Evolutionary conservation across 1,140 invertebrate genomes (phyloP).

Genomic region (Stenopsyche tienmushanensis): DNA sequence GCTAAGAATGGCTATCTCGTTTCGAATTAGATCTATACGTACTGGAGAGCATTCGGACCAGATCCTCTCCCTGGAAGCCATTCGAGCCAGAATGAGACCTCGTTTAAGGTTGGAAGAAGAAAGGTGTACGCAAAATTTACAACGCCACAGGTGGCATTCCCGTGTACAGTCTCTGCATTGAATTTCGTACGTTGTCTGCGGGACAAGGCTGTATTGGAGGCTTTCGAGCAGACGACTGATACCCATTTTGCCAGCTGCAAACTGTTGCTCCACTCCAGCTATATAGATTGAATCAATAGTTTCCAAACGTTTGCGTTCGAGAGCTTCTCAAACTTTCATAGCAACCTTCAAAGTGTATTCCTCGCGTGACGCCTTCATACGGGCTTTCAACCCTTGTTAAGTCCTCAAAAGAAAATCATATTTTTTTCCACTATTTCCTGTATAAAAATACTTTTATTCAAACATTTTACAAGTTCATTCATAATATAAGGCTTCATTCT

Average conservation of each 20-base stretch:
- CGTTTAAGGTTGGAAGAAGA: not conserved
- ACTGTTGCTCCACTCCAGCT: conserved; percentile 33
- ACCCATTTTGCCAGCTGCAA: conserved; percentile 28
- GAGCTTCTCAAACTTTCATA: conserved; percentile 7
- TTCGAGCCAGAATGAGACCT: not conserved
- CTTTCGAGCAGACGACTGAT: conserved; percentile 14
- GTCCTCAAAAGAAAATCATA: too few relatives aligned
- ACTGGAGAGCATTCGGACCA: too few relatives aligned
- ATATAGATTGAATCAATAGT: conserved; percentile 37
- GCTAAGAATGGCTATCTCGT: too few relatives aligned
- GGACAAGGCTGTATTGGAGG: not conserved
- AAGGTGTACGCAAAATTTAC: conserved; percentile 36
- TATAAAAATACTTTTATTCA: too few relatives aligned
- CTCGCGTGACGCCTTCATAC: too few relatives aligned
- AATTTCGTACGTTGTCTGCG: not conserved
- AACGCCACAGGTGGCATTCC: conserved; percentile 39
- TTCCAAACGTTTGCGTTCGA: conserved; percentile 22
- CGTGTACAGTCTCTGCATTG: conserved; percentile 20
- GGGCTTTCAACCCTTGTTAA: too few relatives aligned
- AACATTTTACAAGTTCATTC: too few relatives aligned
- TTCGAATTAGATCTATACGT: too few relatives aligned
- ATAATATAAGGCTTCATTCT: too few relatives aligned
- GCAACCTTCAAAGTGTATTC: too few relatives aligned
- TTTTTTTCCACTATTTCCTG: too few relatives aligned
- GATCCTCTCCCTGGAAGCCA: too few relatives aligned